phyloP scores from a whole-genome alignment of 2,113 vertebrate genomes.

The Uropsilus gracilis region DNA sequence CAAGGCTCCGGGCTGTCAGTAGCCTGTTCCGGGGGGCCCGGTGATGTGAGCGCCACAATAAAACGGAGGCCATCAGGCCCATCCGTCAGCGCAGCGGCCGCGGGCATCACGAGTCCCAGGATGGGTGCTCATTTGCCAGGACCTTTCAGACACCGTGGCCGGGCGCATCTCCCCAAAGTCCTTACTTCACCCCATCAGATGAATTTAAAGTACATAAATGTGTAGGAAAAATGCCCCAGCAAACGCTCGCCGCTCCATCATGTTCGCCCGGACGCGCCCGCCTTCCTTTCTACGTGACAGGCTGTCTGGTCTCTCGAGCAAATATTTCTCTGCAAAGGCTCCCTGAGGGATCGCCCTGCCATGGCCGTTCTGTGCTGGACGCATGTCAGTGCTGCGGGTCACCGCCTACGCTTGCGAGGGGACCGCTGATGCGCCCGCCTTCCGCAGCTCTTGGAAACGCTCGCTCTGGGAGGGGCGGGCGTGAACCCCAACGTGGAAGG shows the following conservation, averaged over 20 bases:
- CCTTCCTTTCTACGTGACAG: conserved; percentile 68
- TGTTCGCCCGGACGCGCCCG: conserved; percentile 61
- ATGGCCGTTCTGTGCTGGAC: conserved; percentile 66
- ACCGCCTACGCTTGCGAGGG: conserved; percentile 60
- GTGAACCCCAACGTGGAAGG: background rate
- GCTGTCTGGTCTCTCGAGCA: conserved; percentile 68
- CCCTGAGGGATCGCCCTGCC: too few species aligned
- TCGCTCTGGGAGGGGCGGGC: background rate
- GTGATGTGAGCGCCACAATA: conserved; percentile 72
- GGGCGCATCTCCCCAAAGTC: conserved; percentile 70
- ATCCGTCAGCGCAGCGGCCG: conserved; percentile 72
- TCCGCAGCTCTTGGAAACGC: background rate
- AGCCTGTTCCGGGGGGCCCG: conserved; percentile 67
- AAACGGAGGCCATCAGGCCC: conserved; percentile 61
- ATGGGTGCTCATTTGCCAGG: conserved; percentile 57
- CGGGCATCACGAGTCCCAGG: background rate
- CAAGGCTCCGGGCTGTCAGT: conserved; percentile 69
- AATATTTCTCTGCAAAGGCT: conserved; percentile 79
- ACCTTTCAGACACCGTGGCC: conserved; percentile 61
- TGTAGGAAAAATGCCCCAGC: conserved; percentile 78
- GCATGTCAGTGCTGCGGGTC: conserved; percentile 68
- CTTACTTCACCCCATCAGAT: conserved; percentile 75
- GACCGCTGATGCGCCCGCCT: conserved; percentile 1
- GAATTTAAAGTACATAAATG: conserved; percentile 79
- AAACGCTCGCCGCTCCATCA: conserved; percentile 75